Base-by-base conservation (phyloP, 2,888 invertebrate species). In the Nipponacmea schrenckii region DNA sequence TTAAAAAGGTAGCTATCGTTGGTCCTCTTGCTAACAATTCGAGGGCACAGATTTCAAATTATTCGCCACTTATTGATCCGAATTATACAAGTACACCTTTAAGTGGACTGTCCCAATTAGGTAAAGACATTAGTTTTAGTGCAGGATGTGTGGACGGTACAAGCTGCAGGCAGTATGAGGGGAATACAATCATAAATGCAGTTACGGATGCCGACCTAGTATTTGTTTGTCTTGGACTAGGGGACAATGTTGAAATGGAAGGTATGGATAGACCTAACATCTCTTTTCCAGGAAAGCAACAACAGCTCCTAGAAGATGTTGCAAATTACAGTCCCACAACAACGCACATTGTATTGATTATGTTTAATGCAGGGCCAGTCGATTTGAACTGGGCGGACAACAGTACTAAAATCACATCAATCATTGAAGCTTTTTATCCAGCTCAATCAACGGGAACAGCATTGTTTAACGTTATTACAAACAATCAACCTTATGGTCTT, bases 21-120 rank as follows among this genome's bases (percentile, higher is more conserved):
- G 87, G 87, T 10, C 87, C 87, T 8, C 83, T 86, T 83, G 82
- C 85, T 8, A 75, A 85, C 72, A 84, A 86, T 70, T 31, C 81
- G 0, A 70, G 67, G 4, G 79, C 81, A 62, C 64, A 84, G 8
- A 86, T 80, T 77, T 87, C 87, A 2, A 82, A 83, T 71, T 87
- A 87, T 69, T 70, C 80, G 8, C 77, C 87, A 0, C 68, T 74
- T 17, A 68, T 78, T 5, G 80, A 81, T 31, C 66, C 76, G 0
- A 68, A 71, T 12, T 85, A 78, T 69, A 73, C 79, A 0, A 76
- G 69, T n/a, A 84, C 85, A 1, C 85, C 86, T 0, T 75, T 75
- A 2, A 62, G 78, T 48, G 83, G 80, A 12, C 77, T 86, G 17
- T 27, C 31, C 8, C 24, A 50, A 1, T 70, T 84, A 62, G 80